phyloP scores from a whole-genome alignment of 2,797 vertebrate species.

The Dendrocincla fuliginosa region DNA sequence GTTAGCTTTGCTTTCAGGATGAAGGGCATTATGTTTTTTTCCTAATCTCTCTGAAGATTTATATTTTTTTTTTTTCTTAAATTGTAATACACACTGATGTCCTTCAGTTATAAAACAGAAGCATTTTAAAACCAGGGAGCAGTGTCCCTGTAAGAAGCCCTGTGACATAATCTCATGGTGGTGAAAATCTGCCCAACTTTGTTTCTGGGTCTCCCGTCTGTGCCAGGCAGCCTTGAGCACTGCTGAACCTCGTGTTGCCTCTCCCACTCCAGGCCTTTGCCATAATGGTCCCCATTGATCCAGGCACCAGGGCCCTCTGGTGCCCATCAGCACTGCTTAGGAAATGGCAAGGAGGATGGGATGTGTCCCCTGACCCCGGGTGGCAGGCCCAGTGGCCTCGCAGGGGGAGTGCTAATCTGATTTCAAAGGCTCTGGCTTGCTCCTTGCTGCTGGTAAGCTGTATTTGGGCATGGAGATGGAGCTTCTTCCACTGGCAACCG shows the following conservation, averaged over 20 bases:
- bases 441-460: neutral
- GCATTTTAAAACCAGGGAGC: neutral
- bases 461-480: neutral
- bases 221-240: neutral
- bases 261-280: slow-evolving; percentile 12
- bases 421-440: neutral
- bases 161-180: neutral
- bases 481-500: neutral
- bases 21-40: slow-evolving; percentile 35
- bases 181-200: neutral
- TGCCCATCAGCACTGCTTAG: neutral
- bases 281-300: neutral
- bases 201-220: neutral
- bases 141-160: neutral
- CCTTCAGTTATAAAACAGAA: slow-evolving; percentile 10
- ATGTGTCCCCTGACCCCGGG: neutral
- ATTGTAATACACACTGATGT: neutral
- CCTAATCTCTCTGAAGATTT: slow-evolving; percentile 43
- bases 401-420: neutral
- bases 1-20: slow-evolving; percentile 65
- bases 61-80: slow-evolving; percentile 50
- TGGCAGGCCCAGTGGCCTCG: neutral
- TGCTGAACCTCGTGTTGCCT: neutral
- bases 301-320: neutral
- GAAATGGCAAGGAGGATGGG: neutral